A percentile compares a stretch with the other conserved stretches of the same genome.
Evolutionary conservation across 2,888 invertebrate genomes (phyloP).

Genomic region (Omphaloscelis lunosa): DNA sequence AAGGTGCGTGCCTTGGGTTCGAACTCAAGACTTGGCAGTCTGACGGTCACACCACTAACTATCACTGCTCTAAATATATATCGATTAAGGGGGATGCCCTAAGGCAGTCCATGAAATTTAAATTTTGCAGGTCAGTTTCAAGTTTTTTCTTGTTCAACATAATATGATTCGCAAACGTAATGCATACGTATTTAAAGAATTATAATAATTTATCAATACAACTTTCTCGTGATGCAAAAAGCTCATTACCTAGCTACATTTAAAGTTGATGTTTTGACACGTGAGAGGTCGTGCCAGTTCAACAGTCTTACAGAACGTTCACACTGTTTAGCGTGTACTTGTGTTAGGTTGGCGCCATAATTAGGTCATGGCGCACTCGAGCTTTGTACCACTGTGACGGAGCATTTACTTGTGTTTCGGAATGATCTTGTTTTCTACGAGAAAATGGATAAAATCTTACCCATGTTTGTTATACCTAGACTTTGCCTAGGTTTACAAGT

Average conservation of each 20-base stretch:
- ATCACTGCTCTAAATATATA: no score
- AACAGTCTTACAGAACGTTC: slow-evolving; percentile 33
- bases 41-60: no score
- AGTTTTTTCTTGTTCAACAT: no score
- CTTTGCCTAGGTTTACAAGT: neutral
- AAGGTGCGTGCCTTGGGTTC: no score
- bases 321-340: slow-evolving; percentile 28
- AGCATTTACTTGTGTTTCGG: slow-evolving; percentile 8
- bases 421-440: neutral
- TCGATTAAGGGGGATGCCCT: no score
- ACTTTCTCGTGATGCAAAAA: no score
- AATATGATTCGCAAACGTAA: no score
- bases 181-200: no score
- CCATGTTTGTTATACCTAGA: neutral
- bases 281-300: slow-evolving; percentile 33
- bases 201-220: no score
- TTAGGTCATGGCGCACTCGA: slow-evolving; percentile 47
- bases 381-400: slow-evolving; percentile 17
- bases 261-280: slow-evolving; percentile 26
- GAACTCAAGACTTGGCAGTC: no score
- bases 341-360: slow-evolving; percentile 29
- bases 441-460: neutral
- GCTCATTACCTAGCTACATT: neutral
- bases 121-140: no score
- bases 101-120: no score